Conservation (phyloP, 2,888 invertebrate genomes). For the Syrista parreyssii region DNA sequence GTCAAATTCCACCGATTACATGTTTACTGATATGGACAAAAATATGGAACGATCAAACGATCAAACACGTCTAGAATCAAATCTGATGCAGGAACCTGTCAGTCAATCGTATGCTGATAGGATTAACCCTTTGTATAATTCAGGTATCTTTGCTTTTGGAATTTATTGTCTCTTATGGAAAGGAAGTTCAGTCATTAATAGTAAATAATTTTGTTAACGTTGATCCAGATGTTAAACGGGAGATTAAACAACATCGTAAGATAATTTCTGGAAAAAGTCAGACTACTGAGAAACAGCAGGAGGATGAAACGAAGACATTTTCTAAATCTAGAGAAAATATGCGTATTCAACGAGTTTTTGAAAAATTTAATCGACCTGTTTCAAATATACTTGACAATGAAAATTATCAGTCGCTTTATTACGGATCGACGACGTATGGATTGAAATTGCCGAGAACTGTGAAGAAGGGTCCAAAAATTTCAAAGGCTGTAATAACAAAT, state of each 20-base stretch:
- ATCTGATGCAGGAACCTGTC: background rate
- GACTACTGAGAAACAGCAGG: background rate
- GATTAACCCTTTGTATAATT: background rate
- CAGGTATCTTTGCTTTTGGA: background rate
- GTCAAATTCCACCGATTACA: conserved; percentile 8
- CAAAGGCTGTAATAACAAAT: background rate
- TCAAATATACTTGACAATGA: conserved; percentile 1
- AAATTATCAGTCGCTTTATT: background rate
- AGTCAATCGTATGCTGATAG: background rate
- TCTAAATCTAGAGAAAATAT: background rate
- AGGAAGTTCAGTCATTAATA: background rate
- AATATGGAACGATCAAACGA: conserved; percentile 12
- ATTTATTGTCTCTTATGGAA: background rate
- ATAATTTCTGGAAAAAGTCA: background rate
- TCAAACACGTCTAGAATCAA: conserved; percentile 3
- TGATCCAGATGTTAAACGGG: background rate
- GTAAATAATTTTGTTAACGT: background rate
- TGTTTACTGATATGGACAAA: conserved; percentile 26
- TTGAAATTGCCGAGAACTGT: background rate
- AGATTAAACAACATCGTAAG: background rate
- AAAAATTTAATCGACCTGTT: background rate
- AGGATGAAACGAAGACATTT: background rate
- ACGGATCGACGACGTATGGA: background rate
- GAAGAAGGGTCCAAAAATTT: background rate
- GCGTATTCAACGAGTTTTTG: background rate